Evolutionary conservation across 2,113 vertebrate genomes (phyloP).

Genomic region (Oxygymnocypris stewartii): DNA sequence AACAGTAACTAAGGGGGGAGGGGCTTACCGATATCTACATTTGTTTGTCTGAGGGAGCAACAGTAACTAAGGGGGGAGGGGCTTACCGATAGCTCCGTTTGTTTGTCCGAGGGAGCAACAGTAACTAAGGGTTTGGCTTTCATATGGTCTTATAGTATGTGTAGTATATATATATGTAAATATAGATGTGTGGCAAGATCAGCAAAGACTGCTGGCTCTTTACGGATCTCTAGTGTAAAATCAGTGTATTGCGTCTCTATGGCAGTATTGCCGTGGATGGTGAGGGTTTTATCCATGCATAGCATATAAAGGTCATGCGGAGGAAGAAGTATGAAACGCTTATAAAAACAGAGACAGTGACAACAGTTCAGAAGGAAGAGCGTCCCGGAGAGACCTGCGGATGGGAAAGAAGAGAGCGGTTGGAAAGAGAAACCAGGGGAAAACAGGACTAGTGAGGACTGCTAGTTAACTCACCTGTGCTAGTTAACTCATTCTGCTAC

Average conservation of each 20-base stretch:
- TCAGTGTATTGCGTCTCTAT: constrained; percentile 26
- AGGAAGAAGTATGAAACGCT: neutral
- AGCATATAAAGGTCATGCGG: neutral
- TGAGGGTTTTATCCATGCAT: neutral
- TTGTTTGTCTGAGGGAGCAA: too few relatives aligned
- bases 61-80: too few relatives aligned
- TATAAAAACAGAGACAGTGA: neutral
- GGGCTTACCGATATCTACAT: too few relatives aligned
- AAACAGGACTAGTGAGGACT: neutral
- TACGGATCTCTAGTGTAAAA: constrained; percentile 51
- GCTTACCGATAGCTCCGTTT: too few relatives aligned
- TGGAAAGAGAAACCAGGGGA: neutral
- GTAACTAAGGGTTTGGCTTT: neutral
- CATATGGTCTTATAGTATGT: too few relatives aligned
- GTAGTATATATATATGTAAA: neutral
- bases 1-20: too few relatives aligned
- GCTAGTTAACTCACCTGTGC: constrained; percentile 58
- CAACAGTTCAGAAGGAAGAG: neutral
- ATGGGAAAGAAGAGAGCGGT: neutral
- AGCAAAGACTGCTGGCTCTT: constrained; percentile 32
- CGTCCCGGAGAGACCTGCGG: neutral
- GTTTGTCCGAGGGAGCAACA: too few relatives aligned
- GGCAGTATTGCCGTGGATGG: neutral
- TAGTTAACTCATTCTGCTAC: constrained; percentile 76
- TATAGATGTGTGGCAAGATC: neutral